Conservation (phyloP, 2,113 vertebrate genomes). For the Xyrauchen texanus region DNA sequence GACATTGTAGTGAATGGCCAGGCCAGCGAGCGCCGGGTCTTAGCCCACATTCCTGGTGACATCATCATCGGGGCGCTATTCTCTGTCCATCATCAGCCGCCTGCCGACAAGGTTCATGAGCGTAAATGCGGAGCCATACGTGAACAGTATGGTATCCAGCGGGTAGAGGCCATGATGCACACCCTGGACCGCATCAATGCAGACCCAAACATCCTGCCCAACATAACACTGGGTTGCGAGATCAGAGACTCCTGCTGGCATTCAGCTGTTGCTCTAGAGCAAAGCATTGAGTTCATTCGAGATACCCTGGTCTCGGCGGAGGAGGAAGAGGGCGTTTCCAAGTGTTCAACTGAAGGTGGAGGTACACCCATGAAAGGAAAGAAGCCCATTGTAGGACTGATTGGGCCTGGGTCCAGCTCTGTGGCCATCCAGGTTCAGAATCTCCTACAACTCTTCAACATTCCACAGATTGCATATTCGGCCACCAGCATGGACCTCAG, state of each 20-base stretch:
- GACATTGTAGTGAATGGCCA: constrained; percentile 79
- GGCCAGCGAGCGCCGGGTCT: constrained; percentile 87
- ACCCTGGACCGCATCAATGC: constrained; percentile 94
- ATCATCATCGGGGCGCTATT: constrained; percentile 96
- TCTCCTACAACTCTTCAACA: constrained; percentile 97
- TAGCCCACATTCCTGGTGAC: constrained; percentile 93
- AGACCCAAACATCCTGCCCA: constrained; percentile 86
- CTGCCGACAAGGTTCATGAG: constrained; percentile 96
- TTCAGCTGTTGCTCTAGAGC: constrained; percentile 94
- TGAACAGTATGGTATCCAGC: constrained; percentile 97
- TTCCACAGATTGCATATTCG: constrained; percentile 98
- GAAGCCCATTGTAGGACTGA: constrained; percentile 96
- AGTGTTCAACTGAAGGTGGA: constrained; percentile 76
- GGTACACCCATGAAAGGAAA: constrained; percentile 81
- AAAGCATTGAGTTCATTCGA: constrained; percentile 98
- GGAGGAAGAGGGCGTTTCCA: constrained; percentile 88
- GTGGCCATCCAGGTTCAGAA: constrained; percentile 99
- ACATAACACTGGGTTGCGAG: constrained; percentile 93
- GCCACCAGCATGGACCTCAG: constrained; percentile 99
- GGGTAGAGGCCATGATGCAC: constrained; percentile 97
- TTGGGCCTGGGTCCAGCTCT: constrained; percentile 96
- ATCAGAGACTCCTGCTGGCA: constrained; percentile 99
- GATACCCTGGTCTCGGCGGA: constrained; percentile 93
- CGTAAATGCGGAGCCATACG: constrained; percentile 94
- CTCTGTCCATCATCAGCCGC: constrained; percentile 96